Base-by-base conservation (phyloP, 2,797 vertebrate species). In the Oreochromis mossambicus region DNA sequence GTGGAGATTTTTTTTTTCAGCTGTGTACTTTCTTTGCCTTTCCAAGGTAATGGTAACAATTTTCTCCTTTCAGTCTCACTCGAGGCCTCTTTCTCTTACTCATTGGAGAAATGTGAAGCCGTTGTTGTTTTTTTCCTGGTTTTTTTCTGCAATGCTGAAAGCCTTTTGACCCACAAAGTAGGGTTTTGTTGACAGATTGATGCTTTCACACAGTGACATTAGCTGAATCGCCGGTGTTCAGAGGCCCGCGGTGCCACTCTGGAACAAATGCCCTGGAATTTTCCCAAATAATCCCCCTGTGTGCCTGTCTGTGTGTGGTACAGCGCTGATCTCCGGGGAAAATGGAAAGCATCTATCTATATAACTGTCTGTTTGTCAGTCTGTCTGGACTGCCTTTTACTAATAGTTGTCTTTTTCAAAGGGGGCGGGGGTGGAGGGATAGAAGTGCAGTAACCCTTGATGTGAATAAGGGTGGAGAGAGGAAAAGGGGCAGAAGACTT, bases 171-270 rank as follows among this genome's bases (percentile, higher is more conserved):
- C 95, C 78, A 87, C 91, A 95, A 97, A 96, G 90, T 91, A 90
- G 88, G 91, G 94, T 96, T 96, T 96, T 95, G 93, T 95, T 94
- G 95, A 95, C 94, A 96, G 95, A 96, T 96, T 96, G 94, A 91
- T 94, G 94, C 95, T 95, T 96, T 95, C 93, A 92, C 92, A 94
- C 93, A 91, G 94, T 91, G 94, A 96, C 95, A 95, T 96, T 95
- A 96, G 93, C 93, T 92, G 93, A 94, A 95, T 95, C 90, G 90
- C 88, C 77, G 85, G 93, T 89, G 93, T 91, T 94, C 93, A 90
- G 88, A 91, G 90, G 90, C 92, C 93, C 82, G 82, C 73, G 79
- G 92, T 95, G 93, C 94, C 94, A 95, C 94, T 96, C 90, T 79
- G 92, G 91, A 94, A 94, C 95, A 96, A 96, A 96, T 95, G 95